phyloP scores from a whole-genome alignment of 1,140 invertebrate genomes.

The Dinothrombium tinctorium region DNA sequence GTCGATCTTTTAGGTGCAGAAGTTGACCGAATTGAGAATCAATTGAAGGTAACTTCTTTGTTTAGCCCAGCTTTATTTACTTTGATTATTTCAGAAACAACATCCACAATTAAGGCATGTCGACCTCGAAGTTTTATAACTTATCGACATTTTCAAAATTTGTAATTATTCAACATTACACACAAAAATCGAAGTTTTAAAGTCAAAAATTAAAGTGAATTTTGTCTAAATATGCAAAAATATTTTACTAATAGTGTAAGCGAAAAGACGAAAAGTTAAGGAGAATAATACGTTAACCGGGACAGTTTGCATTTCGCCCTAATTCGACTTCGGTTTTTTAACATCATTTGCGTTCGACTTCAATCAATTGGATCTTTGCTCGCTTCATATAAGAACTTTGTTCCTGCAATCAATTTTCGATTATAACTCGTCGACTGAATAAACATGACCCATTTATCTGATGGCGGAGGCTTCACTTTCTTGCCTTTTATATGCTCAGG shows the following conservation, averaged over 20 bases:
- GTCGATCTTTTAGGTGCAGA: slow-evolving; percentile 89
- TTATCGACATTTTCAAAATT: neutral
- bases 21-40: slow-evolving; percentile 89
- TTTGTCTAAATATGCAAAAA: too few relatives aligned
- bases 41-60: slow-evolving; percentile 45
- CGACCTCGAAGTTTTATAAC: slow-evolving; percentile 71
- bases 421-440: neutral
- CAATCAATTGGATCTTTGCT: too few relatives aligned
- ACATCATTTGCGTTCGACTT: too few relatives aligned
- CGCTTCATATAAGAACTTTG: too few relatives aligned
- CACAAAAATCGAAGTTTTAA: too few relatives aligned
- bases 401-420: neutral
- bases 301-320: too few relatives aligned
- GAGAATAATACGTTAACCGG: too few relatives aligned
- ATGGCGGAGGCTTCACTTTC: neutral
- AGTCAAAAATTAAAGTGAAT: too few relatives aligned
- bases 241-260: too few relatives aligned
- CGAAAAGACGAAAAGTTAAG: too few relatives aligned
- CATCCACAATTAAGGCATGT: slow-evolving; percentile 79
- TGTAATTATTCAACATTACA: too few relatives aligned
- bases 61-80: slow-evolving; percentile 3
- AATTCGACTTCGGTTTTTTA: too few relatives aligned
- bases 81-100: slow-evolving; percentile 42
- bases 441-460: neutral
- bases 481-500: neutral